Evolutionary conservation across 2,888 invertebrate species (phyloP).

Genomic region (Platycnemis pennipes): DNA sequence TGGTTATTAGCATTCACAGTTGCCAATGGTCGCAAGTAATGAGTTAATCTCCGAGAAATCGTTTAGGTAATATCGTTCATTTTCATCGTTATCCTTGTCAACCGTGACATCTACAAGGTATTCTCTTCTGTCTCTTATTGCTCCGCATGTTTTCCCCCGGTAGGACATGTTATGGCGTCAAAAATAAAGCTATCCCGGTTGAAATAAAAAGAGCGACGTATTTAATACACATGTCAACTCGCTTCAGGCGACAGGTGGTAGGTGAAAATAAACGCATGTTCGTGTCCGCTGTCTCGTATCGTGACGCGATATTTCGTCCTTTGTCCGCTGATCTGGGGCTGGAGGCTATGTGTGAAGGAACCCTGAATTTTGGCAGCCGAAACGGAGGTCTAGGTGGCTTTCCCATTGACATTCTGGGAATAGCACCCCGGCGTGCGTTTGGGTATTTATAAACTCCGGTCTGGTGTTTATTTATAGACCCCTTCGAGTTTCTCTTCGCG

Average conservation of each 20-base stretch:
- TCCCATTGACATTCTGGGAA: slow-evolving; percentile 4
- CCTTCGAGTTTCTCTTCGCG: neutral
- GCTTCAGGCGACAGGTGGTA: neutral
- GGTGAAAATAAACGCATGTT: neutral
- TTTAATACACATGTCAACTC: neutral
- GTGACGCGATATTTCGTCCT: neutral
- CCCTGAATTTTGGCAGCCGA: neutral
- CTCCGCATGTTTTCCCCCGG: neutral
- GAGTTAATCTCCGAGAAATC: neutral
- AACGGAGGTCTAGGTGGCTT: slow-evolving; percentile 9
- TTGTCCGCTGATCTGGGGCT: neutral
- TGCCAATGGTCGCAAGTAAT: neutral
- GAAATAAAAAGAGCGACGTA: neutral
- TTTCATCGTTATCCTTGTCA: neutral
- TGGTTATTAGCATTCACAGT: neutral
- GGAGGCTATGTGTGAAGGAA: neutral
- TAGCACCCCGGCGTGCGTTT: neutral
- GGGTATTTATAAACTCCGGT: neutral
- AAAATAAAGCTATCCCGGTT: neutral
- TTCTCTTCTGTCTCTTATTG: neutral
- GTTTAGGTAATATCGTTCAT: neutral
- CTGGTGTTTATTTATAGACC: neutral
- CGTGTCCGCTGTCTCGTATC: neutral
- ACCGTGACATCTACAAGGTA: neutral
- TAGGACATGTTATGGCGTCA: neutral